Conservation (phyloP, 2,888 invertebrate species). For the Abrostola tripartita region DNA sequence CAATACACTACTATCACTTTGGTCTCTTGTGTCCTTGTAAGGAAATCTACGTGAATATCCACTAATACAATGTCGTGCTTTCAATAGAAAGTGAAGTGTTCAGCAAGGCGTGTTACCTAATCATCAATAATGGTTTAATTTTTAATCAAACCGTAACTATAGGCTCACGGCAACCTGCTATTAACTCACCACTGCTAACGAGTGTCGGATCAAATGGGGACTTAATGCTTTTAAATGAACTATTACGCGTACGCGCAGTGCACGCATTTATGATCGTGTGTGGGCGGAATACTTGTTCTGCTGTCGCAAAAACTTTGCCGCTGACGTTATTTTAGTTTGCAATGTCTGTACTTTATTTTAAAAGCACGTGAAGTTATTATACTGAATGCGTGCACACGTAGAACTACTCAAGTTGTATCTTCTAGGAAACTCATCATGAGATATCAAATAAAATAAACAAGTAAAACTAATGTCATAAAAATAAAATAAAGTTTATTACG, state of each 20-base stretch:
- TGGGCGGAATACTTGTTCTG: constrained; percentile 4
- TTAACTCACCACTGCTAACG: constrained; percentile 57
- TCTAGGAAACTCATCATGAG: too few species aligned
- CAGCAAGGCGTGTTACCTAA: constrained; percentile 54
- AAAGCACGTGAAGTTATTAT: too few species aligned
- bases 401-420: too few species aligned
- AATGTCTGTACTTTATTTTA: too few species aligned
- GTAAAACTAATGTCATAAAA: constrained; percentile 18
- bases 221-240: constrained; percentile 50
- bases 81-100: constrained; percentile 40
- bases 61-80: constrained; percentile 38
- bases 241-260: constrained; percentile 19
- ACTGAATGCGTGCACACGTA: too few species aligned
- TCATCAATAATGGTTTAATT: constrained; percentile 73
- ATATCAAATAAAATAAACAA: constrained; percentile 4
- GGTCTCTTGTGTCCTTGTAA: constrained; percentile 41
- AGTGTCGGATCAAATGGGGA: constrained; percentile 39
- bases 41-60: constrained; percentile 24
- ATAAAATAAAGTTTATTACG: constrained; percentile 33
- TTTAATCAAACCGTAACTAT: constrained; percentile 66
- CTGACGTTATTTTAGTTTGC: background rate
- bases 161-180: constrained; percentile 67
- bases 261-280: constrained; percentile 13
- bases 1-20: constrained; percentile 24
- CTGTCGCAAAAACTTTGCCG: background rate